Conservation (phyloP, 2,797 vertebrate genomes). For the Alfaro cultratus region DNA sequence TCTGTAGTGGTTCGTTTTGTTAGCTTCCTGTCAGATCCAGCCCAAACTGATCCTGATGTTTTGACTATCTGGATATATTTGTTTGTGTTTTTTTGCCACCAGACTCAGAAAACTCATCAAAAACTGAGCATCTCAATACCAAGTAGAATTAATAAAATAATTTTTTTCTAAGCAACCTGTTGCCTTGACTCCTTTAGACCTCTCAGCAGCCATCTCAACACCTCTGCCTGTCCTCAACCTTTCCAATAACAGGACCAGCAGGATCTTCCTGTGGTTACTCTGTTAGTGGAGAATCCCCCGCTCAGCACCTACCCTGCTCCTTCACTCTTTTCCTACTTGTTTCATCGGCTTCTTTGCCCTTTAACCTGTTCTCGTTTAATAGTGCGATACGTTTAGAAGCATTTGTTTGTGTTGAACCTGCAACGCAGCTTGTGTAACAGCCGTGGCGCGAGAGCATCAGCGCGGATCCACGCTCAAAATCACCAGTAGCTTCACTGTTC, state of each 20-base stretch:
- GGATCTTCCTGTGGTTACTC: neutral
- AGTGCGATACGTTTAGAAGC: constrained; percentile 74
- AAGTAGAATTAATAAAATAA: constrained; percentile 42
- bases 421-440: constrained; percentile 89
- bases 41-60: constrained; percentile 51
- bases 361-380: constrained; percentile 51
- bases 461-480: constrained; percentile 81
- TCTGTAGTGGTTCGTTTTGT: constrained; percentile 1
- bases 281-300: neutral
- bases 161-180: constrained; percentile 48
- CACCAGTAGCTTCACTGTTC: constrained; percentile 91
- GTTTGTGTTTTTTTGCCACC: neutral
- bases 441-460: constrained; percentile 80
- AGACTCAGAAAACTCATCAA: neutral
- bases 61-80: constrained; percentile 81
- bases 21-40: neutral
- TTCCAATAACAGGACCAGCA: neutral
- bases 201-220: constrained; percentile 55
- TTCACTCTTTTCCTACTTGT: constrained; percentile 72
- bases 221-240: neutral
- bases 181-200: constrained; percentile 33
- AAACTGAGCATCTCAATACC: constrained; percentile 73
- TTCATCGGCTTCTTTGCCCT: constrained; percentile 64
- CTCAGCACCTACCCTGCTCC: constrained; percentile 31
- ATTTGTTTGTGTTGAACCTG: constrained; percentile 96